These are phyloP conservation scores for Trogon melanurus DNA, from an alignment of 2,113 vertebrate species.

Conservation along the genomic window DNA sequence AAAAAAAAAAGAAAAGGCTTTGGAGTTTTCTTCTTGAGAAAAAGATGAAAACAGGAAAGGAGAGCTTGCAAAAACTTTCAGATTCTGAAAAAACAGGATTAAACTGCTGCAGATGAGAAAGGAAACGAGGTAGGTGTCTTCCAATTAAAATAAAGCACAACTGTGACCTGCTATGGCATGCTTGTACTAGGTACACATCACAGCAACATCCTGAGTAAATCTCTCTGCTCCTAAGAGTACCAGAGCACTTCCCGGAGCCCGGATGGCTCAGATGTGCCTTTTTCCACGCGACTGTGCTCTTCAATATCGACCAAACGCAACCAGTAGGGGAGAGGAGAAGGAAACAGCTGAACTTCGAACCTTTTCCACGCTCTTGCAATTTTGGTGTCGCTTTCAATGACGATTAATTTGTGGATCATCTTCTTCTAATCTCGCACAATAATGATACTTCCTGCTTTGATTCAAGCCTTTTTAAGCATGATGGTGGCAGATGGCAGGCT, in stretches of 20 bases:
- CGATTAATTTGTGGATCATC: slow-evolving; percentile 17
- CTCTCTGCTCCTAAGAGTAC: background rate
- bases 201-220: background rate
- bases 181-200: background rate
- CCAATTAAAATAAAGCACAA: slow-evolving; percentile 28
- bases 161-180: background rate
- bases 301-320: background rate
- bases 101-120: background rate
- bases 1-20: background rate
- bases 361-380: background rate
- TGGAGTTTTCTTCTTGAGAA: background rate
- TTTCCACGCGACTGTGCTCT: background rate
- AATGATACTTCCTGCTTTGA: slow-evolving; percentile 6
- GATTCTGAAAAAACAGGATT: background rate
- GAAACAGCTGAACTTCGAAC: background rate
- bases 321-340: background rate
- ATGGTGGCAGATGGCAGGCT: slow-evolving; percentile 49
- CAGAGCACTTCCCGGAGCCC: background rate
- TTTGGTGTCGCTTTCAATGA: background rate
- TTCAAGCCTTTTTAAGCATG: slow-evolving; percentile 22
- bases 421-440: slow-evolving; percentile 12
- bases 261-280: background rate
- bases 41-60: background rate
- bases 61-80: background rate
- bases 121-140: slow-evolving; percentile 10